Percentiles rank a stretch among this genome's conserved stretches.
Conservation (phyloP, 2,888 invertebrate genomes). For the Protodeltote pygarga region DNA sequence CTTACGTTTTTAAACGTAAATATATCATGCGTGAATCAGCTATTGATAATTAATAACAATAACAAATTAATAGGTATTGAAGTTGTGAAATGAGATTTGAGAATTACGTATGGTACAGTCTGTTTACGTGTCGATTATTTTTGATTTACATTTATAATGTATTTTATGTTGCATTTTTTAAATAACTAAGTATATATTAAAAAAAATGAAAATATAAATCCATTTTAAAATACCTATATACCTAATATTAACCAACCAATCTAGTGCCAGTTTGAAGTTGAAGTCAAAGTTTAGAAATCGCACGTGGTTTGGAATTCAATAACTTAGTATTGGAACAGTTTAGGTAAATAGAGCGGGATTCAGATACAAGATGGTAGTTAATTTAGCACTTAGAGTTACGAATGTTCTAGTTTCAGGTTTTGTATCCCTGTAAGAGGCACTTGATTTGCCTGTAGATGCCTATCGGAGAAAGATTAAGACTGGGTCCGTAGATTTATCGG, state of each 20-base stretch:
- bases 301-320: neutral
- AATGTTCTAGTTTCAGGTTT: slow-evolving; percentile 25
- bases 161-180: neutral
- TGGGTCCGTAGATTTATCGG: slow-evolving; percentile 22
- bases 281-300: neutral
- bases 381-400: slow-evolving; percentile 24
- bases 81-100: no score
- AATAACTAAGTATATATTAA: no score
- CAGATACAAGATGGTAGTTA: slow-evolving; percentile 12
- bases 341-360: slow-evolving; percentile 9
- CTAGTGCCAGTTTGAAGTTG: neutral
- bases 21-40: no score
- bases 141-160: slow-evolving; percentile 19
- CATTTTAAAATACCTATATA: no score
- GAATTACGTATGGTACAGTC: no score
- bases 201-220: no score
- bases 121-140: no score
- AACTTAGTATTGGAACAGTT: slow-evolving; percentile 10
- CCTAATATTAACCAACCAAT: no score
- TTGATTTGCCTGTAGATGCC: slow-evolving; percentile 18
- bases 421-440: slow-evolving; percentile 19
- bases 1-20: no score
- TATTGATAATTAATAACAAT: no score
- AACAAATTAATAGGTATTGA: no score
- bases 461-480: slow-evolving; percentile 17